These are phyloP conservation scores for Anoplolepis gracilipes DNA, from an alignment of 1,140 invertebrate genomes.

Conservation along the genomic window DNA sequence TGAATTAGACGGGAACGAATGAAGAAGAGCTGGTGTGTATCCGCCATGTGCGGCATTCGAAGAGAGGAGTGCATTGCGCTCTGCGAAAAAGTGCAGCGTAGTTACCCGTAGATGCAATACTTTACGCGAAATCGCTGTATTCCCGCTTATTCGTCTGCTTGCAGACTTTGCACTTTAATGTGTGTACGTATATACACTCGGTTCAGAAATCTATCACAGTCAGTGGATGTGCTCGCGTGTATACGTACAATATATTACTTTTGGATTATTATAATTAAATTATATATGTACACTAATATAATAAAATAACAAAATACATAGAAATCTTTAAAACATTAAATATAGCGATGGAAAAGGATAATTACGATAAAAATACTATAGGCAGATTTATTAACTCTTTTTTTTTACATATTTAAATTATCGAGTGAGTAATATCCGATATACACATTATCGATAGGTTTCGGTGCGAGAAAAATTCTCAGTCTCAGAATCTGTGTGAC, in stretches of 20 bases:
- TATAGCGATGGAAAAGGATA: background rate
- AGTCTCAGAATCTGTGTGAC: conserved; percentile 45
- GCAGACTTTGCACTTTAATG: conserved; percentile 13
- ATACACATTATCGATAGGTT: conserved; percentile 53
- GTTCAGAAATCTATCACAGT: background rate
- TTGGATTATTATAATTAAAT: conserved; percentile 13
- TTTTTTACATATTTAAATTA: too few species aligned
- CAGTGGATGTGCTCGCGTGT: background rate
- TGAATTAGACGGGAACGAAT: conserved; percentile 73
- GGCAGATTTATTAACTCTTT: background rate
- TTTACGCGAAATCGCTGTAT: conserved; percentile 34
- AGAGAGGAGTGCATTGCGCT: conserved; percentile 24
- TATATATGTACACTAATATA: background rate
- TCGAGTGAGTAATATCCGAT: background rate
- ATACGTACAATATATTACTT: background rate
- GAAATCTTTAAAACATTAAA: background rate
- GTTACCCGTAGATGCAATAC: conserved; percentile 23
- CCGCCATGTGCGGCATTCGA: conserved; percentile 51
- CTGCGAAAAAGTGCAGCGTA: conserved; percentile 48
- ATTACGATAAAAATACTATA: background rate
- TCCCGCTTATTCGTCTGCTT: background rate
- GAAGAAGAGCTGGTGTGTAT: conserved; percentile 49
- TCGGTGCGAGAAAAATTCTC: conserved; percentile 2
- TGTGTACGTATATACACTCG: background rate
- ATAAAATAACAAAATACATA: background rate